Percentiles rank a stretch among this genome's conserved stretches.
Evolutionary conservation across 2,113 vertebrate genomes (phyloP).

Genomic region (Carassius auratus): DNA sequence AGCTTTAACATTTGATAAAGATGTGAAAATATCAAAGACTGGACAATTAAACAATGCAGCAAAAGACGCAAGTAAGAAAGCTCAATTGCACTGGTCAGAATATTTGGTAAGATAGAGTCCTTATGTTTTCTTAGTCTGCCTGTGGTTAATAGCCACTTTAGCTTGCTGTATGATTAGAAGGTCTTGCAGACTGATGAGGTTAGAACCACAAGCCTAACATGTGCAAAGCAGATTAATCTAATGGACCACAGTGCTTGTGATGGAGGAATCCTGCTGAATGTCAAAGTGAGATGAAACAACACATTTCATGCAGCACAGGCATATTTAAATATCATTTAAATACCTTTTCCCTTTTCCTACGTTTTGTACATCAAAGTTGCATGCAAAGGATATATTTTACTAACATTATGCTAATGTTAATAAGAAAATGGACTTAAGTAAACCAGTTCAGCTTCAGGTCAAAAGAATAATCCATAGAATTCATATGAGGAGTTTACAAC

Average conservation of each 20-base stretch:
- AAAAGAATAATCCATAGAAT: not conserved
- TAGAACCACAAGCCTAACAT: constrained; percentile 67
- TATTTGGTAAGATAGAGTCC: constrained; percentile 26
- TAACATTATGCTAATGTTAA: not conserved
- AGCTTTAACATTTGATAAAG: not conserved
- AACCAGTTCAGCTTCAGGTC: not conserved
- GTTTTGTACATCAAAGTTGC: not conserved
- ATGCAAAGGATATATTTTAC: not conserved
- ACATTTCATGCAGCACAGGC: not conserved
- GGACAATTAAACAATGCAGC: not conserved
- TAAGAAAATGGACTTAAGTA: not conserved
- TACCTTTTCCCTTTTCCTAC: not conserved
- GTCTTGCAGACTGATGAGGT: constrained; percentile 62
- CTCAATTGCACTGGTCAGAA: constrained; percentile 2
- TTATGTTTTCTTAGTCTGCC: constrained; percentile 49
- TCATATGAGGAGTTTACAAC: not conserved
- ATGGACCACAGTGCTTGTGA: constrained; percentile 45
- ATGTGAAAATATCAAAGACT: not conserved
- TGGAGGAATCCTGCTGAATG: constrained; percentile 38
- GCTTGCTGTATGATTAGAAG: constrained; percentile 64
- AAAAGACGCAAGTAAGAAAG: not conserved
- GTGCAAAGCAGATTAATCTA: constrained; percentile 63
- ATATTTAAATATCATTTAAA: not conserved
- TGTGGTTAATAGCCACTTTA: constrained; percentile 58
- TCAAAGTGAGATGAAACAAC: constrained; percentile 19